phyloP scores from a whole-genome alignment of 1,140 invertebrate species.

The Neodiprion pinetum region DNA sequence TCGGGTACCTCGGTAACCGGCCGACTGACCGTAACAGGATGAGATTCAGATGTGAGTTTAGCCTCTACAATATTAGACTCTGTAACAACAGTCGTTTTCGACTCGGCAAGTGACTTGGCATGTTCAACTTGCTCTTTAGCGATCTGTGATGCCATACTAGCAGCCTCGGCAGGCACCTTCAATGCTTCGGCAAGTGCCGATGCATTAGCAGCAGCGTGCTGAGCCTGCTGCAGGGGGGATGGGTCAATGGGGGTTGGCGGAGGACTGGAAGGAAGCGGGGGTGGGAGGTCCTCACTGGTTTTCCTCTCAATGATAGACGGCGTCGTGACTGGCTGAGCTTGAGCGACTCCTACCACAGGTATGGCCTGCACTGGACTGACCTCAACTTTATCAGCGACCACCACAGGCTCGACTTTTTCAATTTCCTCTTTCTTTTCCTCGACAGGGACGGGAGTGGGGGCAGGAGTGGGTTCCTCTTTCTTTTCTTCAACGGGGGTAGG shows the following conservation, averaged over 20 bases:
- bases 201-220: conserved; percentile 52
- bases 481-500: conserved; percentile 38
- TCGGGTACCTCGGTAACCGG: too few species aligned
- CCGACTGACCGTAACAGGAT: not conserved
- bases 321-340: conserved; percentile 42
- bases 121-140: not conserved
- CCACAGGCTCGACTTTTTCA: conserved; percentile 44
- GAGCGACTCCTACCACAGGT: conserved; percentile 27
- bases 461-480: conserved; percentile 41
- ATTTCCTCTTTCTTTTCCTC: conserved; percentile 44
- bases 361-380: conserved; percentile 48
- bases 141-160: conserved; percentile 13
- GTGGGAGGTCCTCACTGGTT: conserved; percentile 59
- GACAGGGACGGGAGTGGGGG: conserved; percentile 41
- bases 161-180: conserved; percentile 47
- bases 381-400: conserved; percentile 49
- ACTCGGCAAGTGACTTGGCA: not conserved
- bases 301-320: conserved; percentile 62
- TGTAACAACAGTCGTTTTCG: not conserved
- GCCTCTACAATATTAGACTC: not conserved
- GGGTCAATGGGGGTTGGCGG: conserved; percentile 59
- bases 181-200: conserved; percentile 50
- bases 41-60: not conserved
- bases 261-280: conserved; percentile 56
- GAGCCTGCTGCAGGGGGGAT: conserved; percentile 57